phyloP scores from a whole-genome alignment of 2,113 vertebrate species.

The Motacilla alba region DNA sequence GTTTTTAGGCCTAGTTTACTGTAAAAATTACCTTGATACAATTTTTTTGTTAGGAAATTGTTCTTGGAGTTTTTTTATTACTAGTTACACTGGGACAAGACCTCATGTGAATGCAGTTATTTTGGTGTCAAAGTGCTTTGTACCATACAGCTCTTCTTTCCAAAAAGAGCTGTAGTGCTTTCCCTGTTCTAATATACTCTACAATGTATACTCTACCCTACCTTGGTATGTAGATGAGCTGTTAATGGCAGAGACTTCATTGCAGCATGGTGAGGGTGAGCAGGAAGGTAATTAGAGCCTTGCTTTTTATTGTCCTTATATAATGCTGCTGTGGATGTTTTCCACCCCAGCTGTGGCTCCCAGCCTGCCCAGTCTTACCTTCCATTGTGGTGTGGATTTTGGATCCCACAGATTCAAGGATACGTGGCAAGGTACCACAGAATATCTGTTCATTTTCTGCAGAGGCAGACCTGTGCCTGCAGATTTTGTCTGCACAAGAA shows the following conservation, averaged over 20 bases:
- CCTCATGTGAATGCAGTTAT: background rate
- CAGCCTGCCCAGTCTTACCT: background rate
- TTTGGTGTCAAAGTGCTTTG: background rate
- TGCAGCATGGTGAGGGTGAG: background rate
- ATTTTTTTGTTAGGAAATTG: background rate
- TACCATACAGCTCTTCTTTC: background rate
- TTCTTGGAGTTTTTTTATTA: background rate
- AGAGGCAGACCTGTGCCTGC: background rate
- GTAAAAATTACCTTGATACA: background rate
- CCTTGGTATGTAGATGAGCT: background rate
- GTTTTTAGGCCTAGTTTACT: background rate
- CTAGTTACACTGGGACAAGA: background rate
- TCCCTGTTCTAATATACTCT: background rate
- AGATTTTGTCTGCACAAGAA: background rate
- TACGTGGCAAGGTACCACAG: background rate
- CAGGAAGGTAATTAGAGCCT: slow-evolving; percentile 23
- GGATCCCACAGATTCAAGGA: background rate
- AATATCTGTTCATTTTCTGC: background rate
- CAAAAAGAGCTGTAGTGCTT: background rate
- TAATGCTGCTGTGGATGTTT: background rate
- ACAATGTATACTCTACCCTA: background rate
- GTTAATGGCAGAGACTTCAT: background rate
- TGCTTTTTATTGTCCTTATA: slow-evolving; percentile 15
- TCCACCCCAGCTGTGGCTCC: background rate
- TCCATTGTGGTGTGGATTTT: background rate